Base-by-base conservation (phyloP, 2,797 vertebrate species). In the Pangasius mekongensis region DNA sequence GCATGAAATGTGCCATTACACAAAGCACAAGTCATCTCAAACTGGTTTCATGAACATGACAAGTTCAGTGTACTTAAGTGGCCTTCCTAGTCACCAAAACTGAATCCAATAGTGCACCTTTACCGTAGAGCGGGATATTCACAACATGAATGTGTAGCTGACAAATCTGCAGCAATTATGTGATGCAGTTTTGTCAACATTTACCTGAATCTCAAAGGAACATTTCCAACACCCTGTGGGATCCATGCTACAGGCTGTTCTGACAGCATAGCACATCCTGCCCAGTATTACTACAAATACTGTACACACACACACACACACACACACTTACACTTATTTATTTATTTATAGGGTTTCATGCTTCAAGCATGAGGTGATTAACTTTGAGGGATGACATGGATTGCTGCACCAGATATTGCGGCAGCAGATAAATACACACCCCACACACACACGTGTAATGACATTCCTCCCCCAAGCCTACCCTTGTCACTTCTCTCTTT, bases 341-440 rank as follows among this genome's bases (percentile, higher is more conserved):
- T 47, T 47, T 18, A 43, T 10, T 47, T 27, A 74, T 18, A 7
- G 16, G 30, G 47, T 80, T 80, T 56, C 18, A 80, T 3, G 9
- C 71, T 43, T 73, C 20, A 52, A 77, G 20, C 52, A 36, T 81
- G 10, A 24, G 30, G 64, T 84, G 39, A 67, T 83, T n/a, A 64
- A 66, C 16, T 67, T 67, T 86, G 76, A 86, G 56, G 71, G 81
- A 89, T 92, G 89, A 88, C 87, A 90, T 54, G 83, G 74, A 86
- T 89, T 86, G 78, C 88, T 81, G 84, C 87, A 86, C 86, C 62
- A 88, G 47, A 47, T 47, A 47, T 88, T 86, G 78, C 88, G 76
- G 84, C 87, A 84, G 84, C 62, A 88, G 47, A 87, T 74, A 86
- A 43, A 22, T 64, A 54, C 56, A 56, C 3, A n/a, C 77, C 18